Evolutionary conservation across 1,140 invertebrate species (phyloP).

Genomic region (Leptonema lineaticorne): DNA sequence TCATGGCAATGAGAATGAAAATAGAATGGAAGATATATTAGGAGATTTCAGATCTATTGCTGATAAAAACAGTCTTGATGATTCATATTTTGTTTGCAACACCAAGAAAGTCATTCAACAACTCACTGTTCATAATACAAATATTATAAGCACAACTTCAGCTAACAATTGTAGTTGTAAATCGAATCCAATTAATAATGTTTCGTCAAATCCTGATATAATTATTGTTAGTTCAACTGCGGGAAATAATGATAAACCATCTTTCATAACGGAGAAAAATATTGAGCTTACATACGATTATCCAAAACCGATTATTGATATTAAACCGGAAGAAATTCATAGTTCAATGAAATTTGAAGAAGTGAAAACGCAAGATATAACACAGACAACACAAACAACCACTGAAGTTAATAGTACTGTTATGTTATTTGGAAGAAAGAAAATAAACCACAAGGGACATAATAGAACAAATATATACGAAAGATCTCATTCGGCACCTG

Average conservation of each 20-base stretch:
- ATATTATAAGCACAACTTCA: background rate
- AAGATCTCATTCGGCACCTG: conserved; percentile 54
- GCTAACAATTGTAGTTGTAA: conserved; percentile 22
- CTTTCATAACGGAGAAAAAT: conserved; percentile 55
- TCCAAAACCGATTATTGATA: conserved; percentile 46
- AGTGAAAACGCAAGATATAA: conserved; percentile 23
- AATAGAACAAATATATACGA: conserved; percentile 46
- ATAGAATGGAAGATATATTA: conserved; percentile 53
- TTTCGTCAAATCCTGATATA: conserved; percentile 2
- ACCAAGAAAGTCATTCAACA: conserved; percentile 51
- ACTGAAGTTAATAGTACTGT: conserved; percentile 56
- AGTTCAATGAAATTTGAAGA: conserved; percentile 3
- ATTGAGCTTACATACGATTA: conserved; percentile 56
- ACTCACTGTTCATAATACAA: conserved; percentile 34
- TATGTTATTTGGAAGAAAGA: conserved; percentile 54
- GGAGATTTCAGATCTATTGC: conserved; percentile 51
- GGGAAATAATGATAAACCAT: conserved; percentile 39
- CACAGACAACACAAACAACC: conserved; percentile 45
- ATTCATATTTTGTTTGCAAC: conserved; percentile 54
- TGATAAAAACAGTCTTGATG: conserved; percentile 44
- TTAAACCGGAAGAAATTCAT: background rate
- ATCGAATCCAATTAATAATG: background rate
- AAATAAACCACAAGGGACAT: conserved; percentile 46
- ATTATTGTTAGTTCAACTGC: conserved; percentile 1
- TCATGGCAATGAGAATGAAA: conserved; percentile 46